Percentiles rank a stretch among this genome's conserved stretches.
phyloP scores from a whole-genome alignment of 2,888 invertebrate genomes.

The Lithophane semibrunnea region DNA sequence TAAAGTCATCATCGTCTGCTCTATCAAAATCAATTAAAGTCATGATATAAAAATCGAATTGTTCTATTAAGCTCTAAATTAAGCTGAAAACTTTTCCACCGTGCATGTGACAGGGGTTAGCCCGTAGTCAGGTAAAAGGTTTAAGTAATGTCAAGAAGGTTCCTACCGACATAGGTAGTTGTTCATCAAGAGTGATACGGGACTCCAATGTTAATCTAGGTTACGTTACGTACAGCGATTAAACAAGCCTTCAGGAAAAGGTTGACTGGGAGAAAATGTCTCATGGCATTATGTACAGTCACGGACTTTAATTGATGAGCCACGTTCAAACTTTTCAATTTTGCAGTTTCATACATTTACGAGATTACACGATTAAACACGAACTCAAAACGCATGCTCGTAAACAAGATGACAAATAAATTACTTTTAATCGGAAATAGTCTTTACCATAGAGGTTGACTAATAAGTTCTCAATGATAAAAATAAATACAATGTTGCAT shows the following conservation, averaged over 20 bases:
- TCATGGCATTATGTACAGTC: background rate
- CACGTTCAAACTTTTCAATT: no score
- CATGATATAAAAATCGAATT: slow-evolving; percentile 11
- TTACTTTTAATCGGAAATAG: no score
- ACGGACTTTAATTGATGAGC: no score
- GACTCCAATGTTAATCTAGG: background rate
- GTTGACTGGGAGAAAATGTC: background rate
- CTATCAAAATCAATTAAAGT: slow-evolving; percentile 12
- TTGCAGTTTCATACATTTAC: no score
- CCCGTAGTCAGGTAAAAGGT: slow-evolving; percentile 33
- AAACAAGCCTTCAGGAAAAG: background rate
- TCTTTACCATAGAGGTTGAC: no score
- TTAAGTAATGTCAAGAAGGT: slow-evolving; percentile 23
- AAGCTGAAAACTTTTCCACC: slow-evolving; percentile 19
- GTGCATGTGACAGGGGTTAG: slow-evolving; percentile 38
- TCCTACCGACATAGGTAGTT: background rate
- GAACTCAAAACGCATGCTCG: no score
- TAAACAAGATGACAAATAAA: no score
- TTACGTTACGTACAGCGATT: slow-evolving; percentile 2
- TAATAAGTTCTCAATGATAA: no score
- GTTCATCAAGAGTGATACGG: slow-evolving; percentile 12
- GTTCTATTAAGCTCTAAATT: slow-evolving; percentile 20
- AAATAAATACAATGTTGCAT: no score
- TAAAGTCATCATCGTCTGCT: background rate
- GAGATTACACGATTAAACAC: no score